Evolutionary conservation across 2,113 vertebrate species (phyloP), one percentile per base, ranked within the genome.

Genomic region (Capricornis sumatraensis): DNA sequence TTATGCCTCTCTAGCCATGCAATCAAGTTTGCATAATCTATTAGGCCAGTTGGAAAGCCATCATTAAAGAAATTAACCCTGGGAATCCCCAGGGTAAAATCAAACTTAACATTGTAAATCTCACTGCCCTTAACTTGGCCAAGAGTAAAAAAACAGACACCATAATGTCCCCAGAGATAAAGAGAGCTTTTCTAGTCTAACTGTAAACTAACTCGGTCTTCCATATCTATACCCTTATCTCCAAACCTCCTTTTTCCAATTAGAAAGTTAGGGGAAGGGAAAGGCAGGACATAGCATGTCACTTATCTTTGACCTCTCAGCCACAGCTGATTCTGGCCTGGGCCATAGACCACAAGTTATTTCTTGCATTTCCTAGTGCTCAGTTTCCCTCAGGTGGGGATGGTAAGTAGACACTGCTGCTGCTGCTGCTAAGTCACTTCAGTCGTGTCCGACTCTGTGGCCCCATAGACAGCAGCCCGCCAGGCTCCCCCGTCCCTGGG

Each of bases 61-160:
- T 92, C 91, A 71, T 76, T 58, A 83, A 93, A 83, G 79, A 97
- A 94, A 62, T 28, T 87, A 23, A 85, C 58, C 47, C 53, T 52
- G n/a, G 53, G 30, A 21, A 89, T 85, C 40, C 55, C 23, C 27
- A 67, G 36, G 25, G 28, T 89, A 79, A 14, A 57, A 64, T 79
- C 28, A 57, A 53, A 57, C 83, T 85, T 64, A 74, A 85, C 33
- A 92, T 19, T 12, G 12, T 94, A 96, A 94, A 91, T 95, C 57
- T 28, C n/a, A 83, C 30, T 78, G 36, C 12, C 3, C 19, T 96
- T 87, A 71, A 64, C 28, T 74, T 93, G 64, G 57, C 90, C 19
- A 12, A 45, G 43, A 83, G 47, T 89, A 14, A 87, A 92, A 90
- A 60, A 60, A 2, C 21, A 74, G 47, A 91, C 30, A 55, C 83